These are phyloP conservation scores for Cyphomyrus discorhynchus DNA, from an alignment of 2,113 vertebrate species.

Conservation along the genomic window DNA sequence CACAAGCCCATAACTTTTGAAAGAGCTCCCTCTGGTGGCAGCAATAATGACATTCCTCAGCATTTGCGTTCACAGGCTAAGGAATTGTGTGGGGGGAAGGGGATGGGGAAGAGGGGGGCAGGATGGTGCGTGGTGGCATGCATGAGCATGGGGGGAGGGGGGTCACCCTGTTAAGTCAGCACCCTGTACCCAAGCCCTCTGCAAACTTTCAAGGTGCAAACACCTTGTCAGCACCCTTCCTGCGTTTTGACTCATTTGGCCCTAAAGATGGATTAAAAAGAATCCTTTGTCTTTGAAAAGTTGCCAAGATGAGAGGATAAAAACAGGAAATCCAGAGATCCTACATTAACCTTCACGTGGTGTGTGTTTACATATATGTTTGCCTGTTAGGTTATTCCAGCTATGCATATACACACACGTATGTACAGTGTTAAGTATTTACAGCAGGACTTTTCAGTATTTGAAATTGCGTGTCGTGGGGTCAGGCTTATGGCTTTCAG, in stretches of 20 bases:
- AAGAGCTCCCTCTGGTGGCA: neutral
- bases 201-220: neutral
- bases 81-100: neutral
- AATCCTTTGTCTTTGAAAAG: neutral
- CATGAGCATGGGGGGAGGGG: neutral
- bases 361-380: slow-evolving; percentile 41
- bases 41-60: neutral
- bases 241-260: slow-evolving; percentile 28
- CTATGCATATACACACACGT: slow-evolving; percentile 62
- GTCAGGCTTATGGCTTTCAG: slow-evolving; percentile 47
- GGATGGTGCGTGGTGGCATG: neutral
- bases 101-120: neutral
- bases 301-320: slow-evolving; percentile 48
- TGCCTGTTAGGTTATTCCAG: slow-evolving; percentile 49
- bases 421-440: slow-evolving; percentile 63
- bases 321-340: slow-evolving; percentile 52
- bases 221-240: neutral
- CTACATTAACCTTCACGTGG: slow-evolving; percentile 29
- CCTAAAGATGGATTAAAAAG: slow-evolving; percentile 39
- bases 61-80: neutral
- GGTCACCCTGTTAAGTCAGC: neutral
- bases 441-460: slow-evolving; percentile 55
- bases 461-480: slow-evolving; percentile 43
- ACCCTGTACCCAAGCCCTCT: neutral
- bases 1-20: neutral